Evolutionary conservation across 2,113 vertebrate species (phyloP).

Genomic region (Channa maculata): DNA sequence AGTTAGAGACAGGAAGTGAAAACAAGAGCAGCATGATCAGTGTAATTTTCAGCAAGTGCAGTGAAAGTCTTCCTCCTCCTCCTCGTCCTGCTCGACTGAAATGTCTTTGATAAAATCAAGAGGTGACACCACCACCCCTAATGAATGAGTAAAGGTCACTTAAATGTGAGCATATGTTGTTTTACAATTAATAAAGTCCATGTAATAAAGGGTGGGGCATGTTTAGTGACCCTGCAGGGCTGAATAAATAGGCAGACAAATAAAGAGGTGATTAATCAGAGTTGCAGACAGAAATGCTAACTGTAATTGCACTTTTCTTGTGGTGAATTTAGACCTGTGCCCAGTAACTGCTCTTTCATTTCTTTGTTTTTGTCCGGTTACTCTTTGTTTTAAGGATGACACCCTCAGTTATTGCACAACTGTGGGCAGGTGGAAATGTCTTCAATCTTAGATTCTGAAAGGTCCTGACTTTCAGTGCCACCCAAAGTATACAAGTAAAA

Average conservation of each 20-base stretch:
- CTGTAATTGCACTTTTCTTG: slow-evolving; percentile 25
- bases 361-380: slow-evolving; percentile 32
- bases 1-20: no score
- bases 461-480: slow-evolving; percentile 39
- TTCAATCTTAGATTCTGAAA: slow-evolving; percentile 58
- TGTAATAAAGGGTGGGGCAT: slow-evolving; percentile 31
- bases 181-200: slow-evolving; percentile 39
- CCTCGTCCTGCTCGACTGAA: no score
- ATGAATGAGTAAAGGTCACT: slow-evolving; percentile 46
- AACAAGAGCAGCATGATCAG: not conserved
- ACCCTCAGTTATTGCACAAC: slow-evolving; percentile 29
- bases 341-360: slow-evolving; percentile 18
- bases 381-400: slow-evolving; percentile 33
- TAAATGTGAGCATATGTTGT: slow-evolving; percentile 30
- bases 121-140: slow-evolving; percentile 18
- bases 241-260: slow-evolving; percentile 43
- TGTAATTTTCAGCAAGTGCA: no score
- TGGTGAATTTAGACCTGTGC: slow-evolving; percentile 15
- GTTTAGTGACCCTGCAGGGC: slow-evolving; percentile 19
- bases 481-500: slow-evolving; percentile 54
- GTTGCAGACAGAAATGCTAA: slow-evolving; percentile 3
- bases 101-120: not conserved
- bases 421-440: slow-evolving; percentile 21
- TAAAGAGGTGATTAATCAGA: slow-evolving; percentile 40
- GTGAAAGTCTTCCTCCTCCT: no score